Percentiles rank a stretch among this genome's conserved stretches.
Evolutionary conservation across 2,113 vertebrate genomes (phyloP).

Genomic region (Dicrurus megarhynchus): DNA sequence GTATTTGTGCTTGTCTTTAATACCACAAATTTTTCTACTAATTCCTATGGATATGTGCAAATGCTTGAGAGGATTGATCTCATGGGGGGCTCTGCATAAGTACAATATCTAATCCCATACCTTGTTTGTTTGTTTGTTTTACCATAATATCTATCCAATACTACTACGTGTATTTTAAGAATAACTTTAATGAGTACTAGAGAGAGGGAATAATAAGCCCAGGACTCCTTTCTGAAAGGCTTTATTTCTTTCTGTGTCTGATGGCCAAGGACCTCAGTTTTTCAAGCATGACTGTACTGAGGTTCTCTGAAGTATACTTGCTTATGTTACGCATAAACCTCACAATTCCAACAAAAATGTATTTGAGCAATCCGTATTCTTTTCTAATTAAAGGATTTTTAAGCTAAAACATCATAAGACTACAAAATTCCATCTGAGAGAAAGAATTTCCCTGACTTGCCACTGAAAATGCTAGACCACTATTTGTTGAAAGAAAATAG

Average conservation of each 20-base stretch:
- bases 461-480: neutral
- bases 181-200: neutral
- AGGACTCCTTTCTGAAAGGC: neutral
- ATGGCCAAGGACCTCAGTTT: neutral
- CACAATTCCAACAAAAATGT: neutral
- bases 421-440: neutral
- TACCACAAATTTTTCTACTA: neutral
- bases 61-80: neutral
- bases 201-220: neutral
- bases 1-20: neutral
- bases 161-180: neutral
- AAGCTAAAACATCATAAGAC: neutral
- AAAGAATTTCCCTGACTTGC: neutral
- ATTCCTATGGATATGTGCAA: neutral
- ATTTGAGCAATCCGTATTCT: neutral
- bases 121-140: neutral
- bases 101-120: neutral
- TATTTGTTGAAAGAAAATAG: neutral
- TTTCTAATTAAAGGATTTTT: neutral
- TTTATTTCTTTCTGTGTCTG: neutral
- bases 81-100: accelerated
- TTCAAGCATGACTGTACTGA: neutral
- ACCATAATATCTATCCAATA: neutral
- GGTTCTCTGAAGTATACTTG: neutral
- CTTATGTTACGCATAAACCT: neutral